These are phyloP conservation scores for Lycodopsis pacificus DNA, from an alignment of 2,797 vertebrate genomes.

Conservation along the genomic window DNA sequence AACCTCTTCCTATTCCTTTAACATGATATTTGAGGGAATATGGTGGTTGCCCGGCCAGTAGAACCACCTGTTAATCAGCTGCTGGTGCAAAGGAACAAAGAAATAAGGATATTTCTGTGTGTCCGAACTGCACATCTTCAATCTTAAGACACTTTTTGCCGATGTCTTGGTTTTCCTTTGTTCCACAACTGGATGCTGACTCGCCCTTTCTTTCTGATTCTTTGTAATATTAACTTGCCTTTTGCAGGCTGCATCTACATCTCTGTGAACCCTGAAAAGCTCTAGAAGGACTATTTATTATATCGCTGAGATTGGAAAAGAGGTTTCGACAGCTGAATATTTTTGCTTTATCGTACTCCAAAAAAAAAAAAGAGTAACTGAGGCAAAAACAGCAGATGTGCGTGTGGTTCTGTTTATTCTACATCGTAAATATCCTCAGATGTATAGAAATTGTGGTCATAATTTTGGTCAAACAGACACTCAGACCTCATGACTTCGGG, in stretches of 20 bases:
- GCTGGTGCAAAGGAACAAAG: neutral
- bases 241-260: neutral
- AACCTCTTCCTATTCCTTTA: neutral
- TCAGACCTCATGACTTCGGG: neutral
- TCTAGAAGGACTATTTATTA: neutral
- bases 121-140: constrained; percentile 1
- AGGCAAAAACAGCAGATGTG: neutral
- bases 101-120: neutral
- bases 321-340: neutral
- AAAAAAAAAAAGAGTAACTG: neutral
- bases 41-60: neutral
- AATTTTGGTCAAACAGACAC: neutral
- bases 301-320: neutral
- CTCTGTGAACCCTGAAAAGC: neutral
- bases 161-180: constrained; percentile 27
- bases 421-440: neutral
- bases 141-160: constrained; percentile 19
- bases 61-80: constrained; percentile 12
- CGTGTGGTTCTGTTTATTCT: neutral
- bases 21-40: neutral
- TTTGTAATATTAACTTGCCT: constrained; percentile 1
- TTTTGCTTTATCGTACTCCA: neutral
- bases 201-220: neutral
- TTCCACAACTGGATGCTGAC: constrained; percentile 19
- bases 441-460: neutral